Conservation (phyloP, 2,113 vertebrate species). For the Stegastes partitus region DNA sequence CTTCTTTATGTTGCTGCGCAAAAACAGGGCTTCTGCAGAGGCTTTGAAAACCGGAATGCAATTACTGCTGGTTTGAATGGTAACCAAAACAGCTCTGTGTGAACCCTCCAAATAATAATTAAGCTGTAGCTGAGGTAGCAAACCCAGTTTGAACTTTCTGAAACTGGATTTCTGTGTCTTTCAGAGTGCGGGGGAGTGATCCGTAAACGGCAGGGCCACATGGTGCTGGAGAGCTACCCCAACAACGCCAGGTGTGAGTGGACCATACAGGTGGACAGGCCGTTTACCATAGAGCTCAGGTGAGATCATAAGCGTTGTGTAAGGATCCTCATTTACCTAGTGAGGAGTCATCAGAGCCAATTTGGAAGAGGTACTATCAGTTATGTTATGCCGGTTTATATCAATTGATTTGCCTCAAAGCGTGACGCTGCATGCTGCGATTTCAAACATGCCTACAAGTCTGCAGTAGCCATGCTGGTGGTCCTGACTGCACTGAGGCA, state of each 20-base stretch:
- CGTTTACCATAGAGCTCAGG: constrained; percentile 94
- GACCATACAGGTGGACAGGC: constrained; percentile 90
- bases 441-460: no score
- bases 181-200: constrained; percentile 94
- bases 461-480: no score
- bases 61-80: constrained; percentile 36
- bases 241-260: constrained; percentile 96
- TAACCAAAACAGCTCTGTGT: constrained; percentile 14
- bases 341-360: no score
- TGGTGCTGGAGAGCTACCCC: constrained; percentile 96
- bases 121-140: constrained; percentile 20
- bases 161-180: constrained; percentile 40
- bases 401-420: no score
- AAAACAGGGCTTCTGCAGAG: constrained; percentile 6
- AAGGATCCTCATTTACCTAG: no score
- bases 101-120: constrained; percentile 31
- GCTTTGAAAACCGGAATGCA: constrained; percentile 34
- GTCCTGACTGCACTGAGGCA: no score
- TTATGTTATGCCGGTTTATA: no score
- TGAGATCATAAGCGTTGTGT: constrained; percentile 57
- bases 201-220: constrained; percentile 89
- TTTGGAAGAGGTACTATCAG: no score
- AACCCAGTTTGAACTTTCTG: background rate
- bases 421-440: no score
- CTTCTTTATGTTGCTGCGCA: constrained; percentile 32